A percentile compares a stretch with the other conserved stretches of the same genome.
phyloP scores from a whole-genome alignment of 2,888 invertebrate species.

The Artemia sp. region DNA sequence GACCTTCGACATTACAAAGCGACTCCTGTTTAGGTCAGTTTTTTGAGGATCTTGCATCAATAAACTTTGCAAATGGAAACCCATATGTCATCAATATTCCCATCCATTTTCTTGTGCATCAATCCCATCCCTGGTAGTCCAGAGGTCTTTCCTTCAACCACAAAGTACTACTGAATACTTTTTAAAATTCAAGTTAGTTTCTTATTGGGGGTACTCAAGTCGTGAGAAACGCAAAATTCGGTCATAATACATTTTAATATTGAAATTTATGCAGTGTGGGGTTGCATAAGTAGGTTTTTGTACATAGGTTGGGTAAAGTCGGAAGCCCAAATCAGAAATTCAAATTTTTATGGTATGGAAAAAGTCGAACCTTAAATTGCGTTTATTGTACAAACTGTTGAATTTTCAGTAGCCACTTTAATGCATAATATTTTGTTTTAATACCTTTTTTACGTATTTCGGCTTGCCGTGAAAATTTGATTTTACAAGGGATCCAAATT shows the following conservation, averaged over 20 bases:
- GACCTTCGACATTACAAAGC: no score
- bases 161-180: slow-evolving; percentile 10
- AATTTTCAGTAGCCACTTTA: no score
- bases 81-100: slow-evolving; percentile 1
- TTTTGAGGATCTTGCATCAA: not conserved
- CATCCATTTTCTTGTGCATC: not conserved
- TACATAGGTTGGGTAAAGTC: not conserved
- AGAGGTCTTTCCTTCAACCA: not conserved
- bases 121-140: not conserved
- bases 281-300: not conserved
- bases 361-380: not conserved
- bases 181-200: slow-evolving; percentile 12
- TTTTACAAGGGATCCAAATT: no score
- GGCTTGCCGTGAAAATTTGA: no score
- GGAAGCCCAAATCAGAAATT: slow-evolving; percentile 14
- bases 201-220: not conserved
- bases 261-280: slow-evolving; percentile 9
- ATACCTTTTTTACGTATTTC: no score
- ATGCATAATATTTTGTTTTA: no score
- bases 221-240: slow-evolving; percentile 15
- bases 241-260: slow-evolving; percentile 8
- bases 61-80: slow-evolving; percentile 8
- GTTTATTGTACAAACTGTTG: not conserved
- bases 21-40: not conserved
- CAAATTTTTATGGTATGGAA: slow-evolving; percentile 8